phyloP scores from a whole-genome alignment of 2,113 vertebrate species.

The Malaclemys terrapin region DNA sequence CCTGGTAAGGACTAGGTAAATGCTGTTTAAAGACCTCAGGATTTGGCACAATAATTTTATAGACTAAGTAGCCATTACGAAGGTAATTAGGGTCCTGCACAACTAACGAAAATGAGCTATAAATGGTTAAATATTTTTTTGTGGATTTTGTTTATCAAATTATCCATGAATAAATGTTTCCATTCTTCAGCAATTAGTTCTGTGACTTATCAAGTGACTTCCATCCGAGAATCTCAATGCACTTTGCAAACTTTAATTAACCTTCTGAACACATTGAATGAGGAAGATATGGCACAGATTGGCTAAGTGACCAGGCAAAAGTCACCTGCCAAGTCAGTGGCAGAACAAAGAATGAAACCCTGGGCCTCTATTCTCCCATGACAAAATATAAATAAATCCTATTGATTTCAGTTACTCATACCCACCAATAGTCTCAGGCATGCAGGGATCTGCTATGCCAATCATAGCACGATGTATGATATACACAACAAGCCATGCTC shows the following conservation, averaged over 20 bases:
- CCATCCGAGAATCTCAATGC: neutral
- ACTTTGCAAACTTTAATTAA: constrained; percentile 9
- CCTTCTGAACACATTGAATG: neutral
- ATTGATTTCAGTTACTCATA: constrained; percentile 23
- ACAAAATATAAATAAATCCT: constrained; percentile 42
- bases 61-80: neutral
- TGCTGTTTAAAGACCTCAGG: neutral
- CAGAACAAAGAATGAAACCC: neutral
- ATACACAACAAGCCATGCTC: neutral
- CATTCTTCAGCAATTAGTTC: neutral
- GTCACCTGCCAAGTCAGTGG: neutral
- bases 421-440: constrained; percentile 36
- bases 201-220: constrained; percentile 28
- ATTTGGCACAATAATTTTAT: neutral
- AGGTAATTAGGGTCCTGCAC: neutral
- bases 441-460: constrained; percentile 30
- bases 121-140: neutral
- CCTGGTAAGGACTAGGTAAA: neutral
- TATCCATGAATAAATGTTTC: neutral
- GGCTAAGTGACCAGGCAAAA: constrained; percentile 6
- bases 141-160: constrained; percentile 11
- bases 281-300: constrained; percentile 16
- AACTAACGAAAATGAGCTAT: neutral
- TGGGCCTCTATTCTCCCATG: constrained; percentile 31
- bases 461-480: constrained; percentile 6